Conservation (phyloP, 2,113 vertebrate genomes). For the Pseudorectes ferrugineus region DNA sequence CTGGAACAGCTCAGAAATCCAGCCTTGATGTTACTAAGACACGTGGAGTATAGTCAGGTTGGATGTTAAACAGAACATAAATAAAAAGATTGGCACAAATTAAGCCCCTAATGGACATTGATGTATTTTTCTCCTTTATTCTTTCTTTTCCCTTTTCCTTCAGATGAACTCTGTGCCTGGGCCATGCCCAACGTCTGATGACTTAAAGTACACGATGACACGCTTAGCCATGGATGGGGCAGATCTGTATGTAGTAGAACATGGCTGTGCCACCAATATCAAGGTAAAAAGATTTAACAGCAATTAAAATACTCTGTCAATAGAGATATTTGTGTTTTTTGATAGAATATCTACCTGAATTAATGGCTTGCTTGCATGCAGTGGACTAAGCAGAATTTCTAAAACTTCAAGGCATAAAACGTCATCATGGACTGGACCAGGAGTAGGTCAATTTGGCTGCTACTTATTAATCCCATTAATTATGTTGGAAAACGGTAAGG, state of each 20-base stretch:
- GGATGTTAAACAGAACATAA: neutral
- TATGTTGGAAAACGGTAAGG: neutral
- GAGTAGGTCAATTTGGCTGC: neutral
- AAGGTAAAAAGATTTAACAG: slow-evolving; percentile 72
- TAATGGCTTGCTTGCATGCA: neutral
- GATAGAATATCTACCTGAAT: neutral
- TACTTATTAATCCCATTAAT: neutral
- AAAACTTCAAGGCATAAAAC: neutral
- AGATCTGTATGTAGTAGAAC: slow-evolving; percentile 93
- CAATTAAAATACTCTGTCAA: neutral
- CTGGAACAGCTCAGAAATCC: neutral
- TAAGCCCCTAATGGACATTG: neutral
- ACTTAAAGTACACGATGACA: slow-evolving; percentile 97
- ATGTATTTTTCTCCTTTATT: neutral
- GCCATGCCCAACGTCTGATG: slow-evolving; percentile 90
- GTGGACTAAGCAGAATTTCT: neutral
- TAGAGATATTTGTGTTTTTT: neutral
- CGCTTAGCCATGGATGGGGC: slow-evolving; percentile 89
- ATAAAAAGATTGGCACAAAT: neutral
- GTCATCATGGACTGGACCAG: neutral
- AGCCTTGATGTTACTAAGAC: neutral
- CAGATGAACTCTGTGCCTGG: slow-evolving; percentile 86
- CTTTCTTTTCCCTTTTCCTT: neutral
- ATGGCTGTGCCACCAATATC: slow-evolving; percentile 92
- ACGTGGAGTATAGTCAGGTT: neutral